A percentile compares a stretch with the other conserved stretches of the same genome.
Evolutionary conservation across 2,797 vertebrate species (phyloP).

Genomic region (Poecilia gillii): DNA sequence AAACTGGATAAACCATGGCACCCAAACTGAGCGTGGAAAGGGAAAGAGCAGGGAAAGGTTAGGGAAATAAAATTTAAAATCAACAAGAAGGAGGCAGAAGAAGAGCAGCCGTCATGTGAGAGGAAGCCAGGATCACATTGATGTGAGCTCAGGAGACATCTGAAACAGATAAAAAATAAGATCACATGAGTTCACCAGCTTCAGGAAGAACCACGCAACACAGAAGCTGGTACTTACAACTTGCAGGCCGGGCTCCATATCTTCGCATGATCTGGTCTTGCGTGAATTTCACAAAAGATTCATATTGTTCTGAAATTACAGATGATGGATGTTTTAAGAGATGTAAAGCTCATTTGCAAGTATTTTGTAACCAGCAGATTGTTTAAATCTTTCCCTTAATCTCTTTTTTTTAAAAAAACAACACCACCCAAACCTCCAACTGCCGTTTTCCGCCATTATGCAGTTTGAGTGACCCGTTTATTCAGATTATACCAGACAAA

Average conservation of each 20-base stretch:
- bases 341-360: not conserved
- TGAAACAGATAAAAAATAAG: slow-evolving; percentile 61
- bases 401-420: too few relatives aligned
- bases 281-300: slow-evolving; percentile 97
- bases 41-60: not conserved
- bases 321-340: not conserved
- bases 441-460: not conserved
- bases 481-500: not conserved
- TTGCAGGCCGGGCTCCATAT: slow-evolving; percentile 91
- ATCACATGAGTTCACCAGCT: slow-evolving; percentile 3
- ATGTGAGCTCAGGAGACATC: slow-evolving; percentile 90
- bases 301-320: slow-evolving; percentile 88
- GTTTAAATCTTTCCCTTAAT: not conserved
- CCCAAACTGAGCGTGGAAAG: slow-evolving; percentile 69
- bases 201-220: not conserved
- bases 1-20: slow-evolving; percentile 81
- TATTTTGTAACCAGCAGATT: not conserved
- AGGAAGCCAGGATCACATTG: slow-evolving; percentile 79
- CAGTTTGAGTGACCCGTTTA: not conserved
- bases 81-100: slow-evolving; percentile 58
- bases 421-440: not conserved
- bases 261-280: slow-evolving; percentile 96
- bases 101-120: slow-evolving; percentile 84
- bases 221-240: slow-evolving; percentile 82
- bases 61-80: slow-evolving; percentile 61